Evolutionary conservation across 2,888 invertebrate genomes (phyloP).

Genomic region (Tenthredo livida): DNA sequence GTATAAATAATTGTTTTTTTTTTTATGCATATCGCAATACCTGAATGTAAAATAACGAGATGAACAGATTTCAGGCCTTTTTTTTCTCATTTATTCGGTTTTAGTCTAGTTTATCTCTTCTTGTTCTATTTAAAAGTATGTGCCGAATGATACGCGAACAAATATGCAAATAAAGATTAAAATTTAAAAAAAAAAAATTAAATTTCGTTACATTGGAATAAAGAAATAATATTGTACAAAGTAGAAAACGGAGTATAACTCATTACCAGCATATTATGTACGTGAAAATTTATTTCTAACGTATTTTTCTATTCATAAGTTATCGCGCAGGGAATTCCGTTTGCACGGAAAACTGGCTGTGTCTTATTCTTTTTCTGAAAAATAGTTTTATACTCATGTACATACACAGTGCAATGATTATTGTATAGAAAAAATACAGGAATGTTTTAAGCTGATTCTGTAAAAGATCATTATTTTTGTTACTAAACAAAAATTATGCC

Average conservation of each 20-base stretch:
- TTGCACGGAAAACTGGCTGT: background rate
- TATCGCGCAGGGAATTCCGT: background rate
- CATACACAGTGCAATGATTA: slow-evolving; percentile 1
- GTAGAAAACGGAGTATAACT: background rate
- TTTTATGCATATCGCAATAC: background rate
- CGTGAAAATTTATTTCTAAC: background rate
- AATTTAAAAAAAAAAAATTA: background rate
- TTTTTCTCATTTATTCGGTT: background rate
- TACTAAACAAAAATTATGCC: background rate
- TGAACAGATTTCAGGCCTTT: background rate
- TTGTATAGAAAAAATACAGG: background rate
- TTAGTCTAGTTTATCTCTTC: background rate
- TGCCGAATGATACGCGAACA: background rate
- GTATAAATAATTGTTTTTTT: background rate
- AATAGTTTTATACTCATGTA: background rate
- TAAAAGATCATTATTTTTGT: background rate
- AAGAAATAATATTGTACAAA: background rate
- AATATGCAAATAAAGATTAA: background rate
- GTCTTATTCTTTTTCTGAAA: background rate
- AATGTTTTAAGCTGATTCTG: background rate
- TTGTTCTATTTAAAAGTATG: background rate
- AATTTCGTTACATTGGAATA: background rate
- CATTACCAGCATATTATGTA: background rate
- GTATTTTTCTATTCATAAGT: background rate
- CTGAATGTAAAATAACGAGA: background rate